Conservation (phyloP, 2,888 invertebrate genomes). For the Amblyjoppa fuscipennis region DNA sequence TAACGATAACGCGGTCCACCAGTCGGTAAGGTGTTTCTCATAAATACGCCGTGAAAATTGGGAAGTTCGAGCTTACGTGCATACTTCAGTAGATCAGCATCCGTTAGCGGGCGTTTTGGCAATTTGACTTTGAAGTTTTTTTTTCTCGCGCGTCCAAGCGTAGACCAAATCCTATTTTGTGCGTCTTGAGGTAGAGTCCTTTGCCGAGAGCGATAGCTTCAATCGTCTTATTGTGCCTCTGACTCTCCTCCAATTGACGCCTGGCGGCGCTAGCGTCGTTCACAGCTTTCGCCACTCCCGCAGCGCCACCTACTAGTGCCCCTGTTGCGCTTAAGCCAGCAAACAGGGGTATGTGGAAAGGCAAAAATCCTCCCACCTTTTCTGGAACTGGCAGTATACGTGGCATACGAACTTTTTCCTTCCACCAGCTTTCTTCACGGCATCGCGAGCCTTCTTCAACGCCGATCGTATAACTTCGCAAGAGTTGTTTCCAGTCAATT, state of each 20-base stretch:
- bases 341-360: no score
- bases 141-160: background rate
- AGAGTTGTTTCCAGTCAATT: no score
- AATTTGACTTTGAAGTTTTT: slow-evolving; percentile 40
- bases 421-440: no score
- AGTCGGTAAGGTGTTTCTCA: slow-evolving; percentile 62
- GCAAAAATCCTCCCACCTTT: no score
- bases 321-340: no score
- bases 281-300: background rate
- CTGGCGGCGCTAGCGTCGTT: slow-evolving; percentile 74
- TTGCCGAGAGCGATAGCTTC: slow-evolving; percentile 39
- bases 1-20: background rate
- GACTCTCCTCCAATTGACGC: slow-evolving; percentile 79
- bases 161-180: slow-evolving; percentile 70
- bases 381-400: no score
- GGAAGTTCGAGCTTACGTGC: slow-evolving; percentile 69
- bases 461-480: no score
- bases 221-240: slow-evolving; percentile 72
- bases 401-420: no score
- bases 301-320: no score
- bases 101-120: slow-evolving; percentile 76
- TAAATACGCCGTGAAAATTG: slow-evolving; percentile 79
- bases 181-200: slow-evolving; percentile 35
- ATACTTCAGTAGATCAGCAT: slow-evolving; percentile 74
- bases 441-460: no score